Evolutionary conservation across 2,797 vertebrate species (phyloP), one percentile per base, ranked within the genome.

Genomic region (Furcifer pardalis): DNA sequence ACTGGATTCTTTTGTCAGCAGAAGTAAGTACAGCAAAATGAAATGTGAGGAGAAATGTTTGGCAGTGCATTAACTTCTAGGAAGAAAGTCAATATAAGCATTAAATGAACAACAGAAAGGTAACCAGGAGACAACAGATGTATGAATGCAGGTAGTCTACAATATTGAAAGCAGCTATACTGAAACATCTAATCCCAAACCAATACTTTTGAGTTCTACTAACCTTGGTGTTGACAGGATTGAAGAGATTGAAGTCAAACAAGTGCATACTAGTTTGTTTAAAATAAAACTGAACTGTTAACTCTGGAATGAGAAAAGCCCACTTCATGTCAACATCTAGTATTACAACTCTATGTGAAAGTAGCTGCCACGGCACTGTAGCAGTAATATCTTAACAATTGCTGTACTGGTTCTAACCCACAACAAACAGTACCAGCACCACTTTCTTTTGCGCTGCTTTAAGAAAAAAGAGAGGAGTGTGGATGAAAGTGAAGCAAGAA

Each of bases 31-130:
- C 49, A 79, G 65, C 78, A 87, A 62, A 19, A 79, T 0, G 0
- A 86, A 37, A 71, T 23, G 68, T 7, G 80, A 0, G 1, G 77
- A 49, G 62, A 77, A 79, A 75, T 52, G 35, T 8, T 62, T 66
- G 62, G 35, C 35, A 87, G 73, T 63, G 75, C 69, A 89, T 79
- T 35, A 82, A 37, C 77, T 49, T 83, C 46, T 65, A 72, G 78
- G 1, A 1, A 44, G 89, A 87, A 91, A 86, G 27, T n/a, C 59
- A 80, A 23, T 56, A 81, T 23, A 35, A 63, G 56, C 78, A 35
- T n/a, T 66, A 75, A 30, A 46, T 59, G 83, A 87, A 83, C 89
- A 72, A 37, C 32, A 72, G 37, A 68, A 89, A 84, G 89, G 5
- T 3, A 62, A 30, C 62, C 32, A 60, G 49, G 65, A 7, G 52